Conservation (phyloP, 2,113 vertebrate species). For the Gavia stellata region DNA sequence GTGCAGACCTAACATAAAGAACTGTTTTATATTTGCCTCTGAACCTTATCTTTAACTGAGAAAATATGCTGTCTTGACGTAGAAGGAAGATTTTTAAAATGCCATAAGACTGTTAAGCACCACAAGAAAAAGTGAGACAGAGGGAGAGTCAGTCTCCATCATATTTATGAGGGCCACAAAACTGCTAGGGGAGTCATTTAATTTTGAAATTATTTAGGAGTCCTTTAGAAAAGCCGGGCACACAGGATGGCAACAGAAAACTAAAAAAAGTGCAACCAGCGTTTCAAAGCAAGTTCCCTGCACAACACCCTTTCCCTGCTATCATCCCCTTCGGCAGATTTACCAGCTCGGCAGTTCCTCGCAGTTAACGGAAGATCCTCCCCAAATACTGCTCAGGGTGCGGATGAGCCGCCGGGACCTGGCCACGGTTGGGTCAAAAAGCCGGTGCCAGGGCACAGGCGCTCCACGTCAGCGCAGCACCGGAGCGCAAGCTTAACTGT, state of each 20-base stretch:
- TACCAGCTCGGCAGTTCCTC: neutral
- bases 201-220: conserved; percentile 35
- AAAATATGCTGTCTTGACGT: neutral
- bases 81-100: neutral
- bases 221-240: neutral
- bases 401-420: neutral
- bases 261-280: conserved; percentile 24
- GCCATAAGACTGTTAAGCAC: neutral
- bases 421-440: neutral
- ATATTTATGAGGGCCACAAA: conserved; percentile 27
- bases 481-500: neutral
- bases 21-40: neutral
- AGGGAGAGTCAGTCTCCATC: neutral
- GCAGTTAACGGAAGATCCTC: neutral
- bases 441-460: neutral
- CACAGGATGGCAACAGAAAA: conserved; percentile 12
- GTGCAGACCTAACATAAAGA: neutral
- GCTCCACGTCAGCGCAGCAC: neutral
- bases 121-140: neutral
- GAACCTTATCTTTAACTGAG: neutral
- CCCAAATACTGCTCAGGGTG: neutral
- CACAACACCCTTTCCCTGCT: conserved; percentile 21
- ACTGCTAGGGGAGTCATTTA: conserved; percentile 11
- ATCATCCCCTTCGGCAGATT: neutral
- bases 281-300: conserved; percentile 4